Evolutionary conservation across 2,113 vertebrate genomes (phyloP), one percentile per base, ranked within the genome.

Genomic region (Hiodon tergisus): DNA sequence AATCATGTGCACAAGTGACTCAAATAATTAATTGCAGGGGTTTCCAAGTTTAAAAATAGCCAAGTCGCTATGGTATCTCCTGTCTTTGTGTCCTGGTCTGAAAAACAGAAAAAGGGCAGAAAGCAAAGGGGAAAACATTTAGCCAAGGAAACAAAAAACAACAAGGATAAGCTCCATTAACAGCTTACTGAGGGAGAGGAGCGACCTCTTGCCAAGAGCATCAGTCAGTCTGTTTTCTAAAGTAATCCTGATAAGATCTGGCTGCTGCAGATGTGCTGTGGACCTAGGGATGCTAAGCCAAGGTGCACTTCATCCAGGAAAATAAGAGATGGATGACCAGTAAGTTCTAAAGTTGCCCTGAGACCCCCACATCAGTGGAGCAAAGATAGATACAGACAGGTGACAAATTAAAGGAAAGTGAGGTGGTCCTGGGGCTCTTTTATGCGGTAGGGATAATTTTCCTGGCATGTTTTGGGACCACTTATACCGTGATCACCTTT

Each of bases 241-340:
- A 31, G 31, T 60, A 14, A 72, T 17, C n/a, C 13, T 57, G 73
- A 78, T 79, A 78, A 77, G 70, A 77, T 69, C 52, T 14, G 2
- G 55, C 62, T 51, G 61, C 54, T 63, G 6, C n/a, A 16, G 17
- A 47, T 52, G 53, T 6, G 51, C 51, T 31, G 63, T 17, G 17
- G 4, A 46, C 47, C 4, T 62, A 31, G 31, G 31, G 31, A 31
- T 31, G 31, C 31, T 31, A 31, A 31, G 31, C 31, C 31, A 31
- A 31, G 31, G 31, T 31, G 31, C 31, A 31, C 31, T 31, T 31
- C 31, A 31, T 2, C 31, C 2, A 31, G 31, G 31, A 31, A 31
- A 57, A 57, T 10, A 31, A 31, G 31, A 31, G 31, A 2, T 31
- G 31, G 31, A 31, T 31, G 31, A 31, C 31, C 31, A 31, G 31